Evolutionary conservation across 1,140 invertebrate genomes (phyloP), one percentile per base, ranked within the genome.

Genomic region (Harpegnathos saltator): DNA sequence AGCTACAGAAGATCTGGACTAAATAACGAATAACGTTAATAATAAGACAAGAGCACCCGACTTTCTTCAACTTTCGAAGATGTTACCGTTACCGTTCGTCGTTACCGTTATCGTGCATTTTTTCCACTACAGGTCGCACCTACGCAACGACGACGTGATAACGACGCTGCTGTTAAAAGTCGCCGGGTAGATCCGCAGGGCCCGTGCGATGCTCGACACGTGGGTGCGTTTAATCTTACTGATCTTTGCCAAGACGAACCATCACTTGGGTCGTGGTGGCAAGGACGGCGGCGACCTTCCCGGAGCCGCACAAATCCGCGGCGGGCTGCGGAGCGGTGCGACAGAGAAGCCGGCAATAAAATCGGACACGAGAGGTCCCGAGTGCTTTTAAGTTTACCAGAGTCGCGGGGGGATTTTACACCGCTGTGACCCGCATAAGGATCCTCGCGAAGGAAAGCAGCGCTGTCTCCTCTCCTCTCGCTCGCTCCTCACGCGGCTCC

Each of bases 221-320:
- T 11, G n/a, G 3, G 11, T 52, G 29, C 17, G 62, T 19, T 77
- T 77, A 68, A 68, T 77, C 29, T 77, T 66, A 68, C 52, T 26
- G 26, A 54, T 68, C 50, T 54, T 26, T 22, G 19, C n/a, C 33
- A n/a, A 15, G 11, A 1, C 62, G 15, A 56, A 56, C 15, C 33
- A 33, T 78, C 24, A 78, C 50, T 78, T 15, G 63, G 17, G 3
- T 63, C 58, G 44, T 14, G 62, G n/a, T n/a, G n/a, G 50, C 63
- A 69, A 78, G 74, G 63, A 78, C 33, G 48, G 14, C 68, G 50
- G 78, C 69, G 44, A 82, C 59, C 71, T 63, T 82, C 69, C 33
- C 44, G 17, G 22, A 62, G 26, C 33, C 44, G 58, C 48, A 75
- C 74, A 62, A 74, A 48, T 73, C 17, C 48, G 4, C 24, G 44